Conservation (phyloP, 2,113 vertebrate species). For the Rhinolophus sinicus region DNA sequence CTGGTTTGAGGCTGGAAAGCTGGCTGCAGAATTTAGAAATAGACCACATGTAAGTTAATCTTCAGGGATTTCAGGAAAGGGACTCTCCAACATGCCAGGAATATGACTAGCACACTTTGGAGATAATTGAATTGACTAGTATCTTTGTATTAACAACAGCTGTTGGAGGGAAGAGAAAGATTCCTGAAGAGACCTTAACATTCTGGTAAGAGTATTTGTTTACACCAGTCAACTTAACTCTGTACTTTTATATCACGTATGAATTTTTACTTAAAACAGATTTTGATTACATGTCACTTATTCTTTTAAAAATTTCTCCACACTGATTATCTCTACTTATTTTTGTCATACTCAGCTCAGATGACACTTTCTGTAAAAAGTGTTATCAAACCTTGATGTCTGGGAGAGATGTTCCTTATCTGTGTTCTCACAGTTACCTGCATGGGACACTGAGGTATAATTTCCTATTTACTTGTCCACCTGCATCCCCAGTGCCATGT, state of each 20-base stretch:
- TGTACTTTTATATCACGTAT: background rate
- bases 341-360: background rate
- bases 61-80: background rate
- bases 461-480: background rate
- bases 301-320: background rate
- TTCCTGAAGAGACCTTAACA: background rate
- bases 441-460: background rate
- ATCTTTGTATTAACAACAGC: background rate
- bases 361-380: background rate
- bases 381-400: background rate
- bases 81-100: background rate
- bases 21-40: constrained; percentile 20
- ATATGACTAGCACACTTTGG: background rate
- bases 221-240: background rate
- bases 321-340: background rate
- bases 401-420: background rate
- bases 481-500: background rate
- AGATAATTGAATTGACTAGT: background rate
- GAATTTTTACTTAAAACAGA: background rate
- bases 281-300: background rate
- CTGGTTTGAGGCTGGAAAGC: background rate
- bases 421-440: background rate
- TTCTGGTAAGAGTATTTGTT: constrained; percentile 18
- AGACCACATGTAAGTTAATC: background rate
- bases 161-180: constrained; percentile 8